A percentile compares a stretch with the other conserved stretches of the same genome.
phyloP scores from a whole-genome alignment of 2,888 invertebrate species.

The Pammene fasciana region DNA sequence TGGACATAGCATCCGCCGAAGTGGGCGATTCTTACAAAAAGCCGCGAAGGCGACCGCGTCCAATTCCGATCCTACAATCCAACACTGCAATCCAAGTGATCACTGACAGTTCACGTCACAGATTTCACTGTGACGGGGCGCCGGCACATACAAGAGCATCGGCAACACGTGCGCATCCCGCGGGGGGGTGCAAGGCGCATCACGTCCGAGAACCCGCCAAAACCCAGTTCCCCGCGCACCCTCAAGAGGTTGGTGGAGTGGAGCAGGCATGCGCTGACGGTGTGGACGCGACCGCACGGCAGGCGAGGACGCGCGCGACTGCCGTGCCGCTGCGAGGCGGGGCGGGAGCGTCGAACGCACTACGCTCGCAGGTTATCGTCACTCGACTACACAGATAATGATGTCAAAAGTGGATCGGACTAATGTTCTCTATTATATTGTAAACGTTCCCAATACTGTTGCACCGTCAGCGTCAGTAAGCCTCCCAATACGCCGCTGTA shows the following conservation, averaged over 20 bases:
- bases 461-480: slow-evolving; percentile 55
- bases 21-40: slow-evolving; percentile 72
- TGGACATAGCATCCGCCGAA: slow-evolving; percentile 75
- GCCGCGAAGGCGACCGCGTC: slow-evolving; percentile 61
- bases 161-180: slow-evolving; percentile 74
- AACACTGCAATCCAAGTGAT: slow-evolving; percentile 83
- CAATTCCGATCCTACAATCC: slow-evolving; percentile 72
- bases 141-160: slow-evolving; percentile 57
- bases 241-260: slow-evolving; percentile 50
- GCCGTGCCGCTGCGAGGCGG: slow-evolving; percentile 69
- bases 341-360: slow-evolving; percentile 68
- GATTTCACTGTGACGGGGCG: slow-evolving; percentile 69
- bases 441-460: slow-evolving; percentile 71
- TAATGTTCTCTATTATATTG: slow-evolving; percentile 81
- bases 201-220: slow-evolving; percentile 79
- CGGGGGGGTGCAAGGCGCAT: slow-evolving; percentile 70
- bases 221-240: slow-evolving; percentile 71
- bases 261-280: slow-evolving; percentile 50
- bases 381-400: slow-evolving; percentile 81
- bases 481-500: slow-evolving; percentile 47
- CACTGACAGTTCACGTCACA: slow-evolving; percentile 67
- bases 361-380: slow-evolving; percentile 80
- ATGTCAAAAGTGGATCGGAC: slow-evolving; percentile 83
- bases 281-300: slow-evolving; percentile 61
- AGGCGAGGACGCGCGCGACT: slow-evolving; percentile 74